phyloP scores from a whole-genome alignment of 2,888 invertebrate species.

The Venusia cambrica region DNA sequence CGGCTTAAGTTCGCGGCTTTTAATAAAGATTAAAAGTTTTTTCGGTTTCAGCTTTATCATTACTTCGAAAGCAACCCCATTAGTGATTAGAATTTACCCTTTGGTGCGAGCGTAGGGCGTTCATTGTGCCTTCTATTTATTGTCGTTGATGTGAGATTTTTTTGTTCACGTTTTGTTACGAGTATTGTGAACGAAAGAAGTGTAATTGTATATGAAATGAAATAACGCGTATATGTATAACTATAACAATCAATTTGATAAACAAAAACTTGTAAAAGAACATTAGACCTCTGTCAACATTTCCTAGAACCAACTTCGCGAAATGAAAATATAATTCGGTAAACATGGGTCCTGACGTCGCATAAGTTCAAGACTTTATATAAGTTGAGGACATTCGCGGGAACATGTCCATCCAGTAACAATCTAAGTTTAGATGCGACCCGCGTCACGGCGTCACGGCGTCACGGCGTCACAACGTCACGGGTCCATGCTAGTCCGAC shows the following conservation, averaged over 20 bases:
- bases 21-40: conserved; percentile 29
- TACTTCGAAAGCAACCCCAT: conserved; percentile 21
- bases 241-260: too few relatives aligned
- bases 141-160: too few relatives aligned
- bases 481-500: too few relatives aligned
- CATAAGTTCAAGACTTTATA: conserved; percentile 16
- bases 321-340: conserved; percentile 19
- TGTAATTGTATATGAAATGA: too few relatives aligned
- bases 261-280: too few relatives aligned
- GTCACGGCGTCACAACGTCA: too few relatives aligned
- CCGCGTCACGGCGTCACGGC: conserved; percentile 19
- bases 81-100: conserved; percentile 20
- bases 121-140: too few relatives aligned
- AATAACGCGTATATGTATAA: too few relatives aligned
- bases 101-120: conserved; percentile 6
- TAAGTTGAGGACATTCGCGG: conserved; percentile 16
- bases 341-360: conserved; percentile 18
- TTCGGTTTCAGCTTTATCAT: conserved; percentile 23
- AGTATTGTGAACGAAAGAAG: too few relatives aligned
- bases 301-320: conserved; percentile 8
- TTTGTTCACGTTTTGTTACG: too few relatives aligned
- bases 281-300: conserved; percentile 19
- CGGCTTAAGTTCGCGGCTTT: conserved; percentile 16
- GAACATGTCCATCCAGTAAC: conserved; percentile 16
- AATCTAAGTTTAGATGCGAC: conserved; percentile 22